Percentiles rank a stretch among this genome's conserved stretches.
phyloP scores from a whole-genome alignment of 2,888 invertebrate genomes.

The Cosmia trapezina region DNA sequence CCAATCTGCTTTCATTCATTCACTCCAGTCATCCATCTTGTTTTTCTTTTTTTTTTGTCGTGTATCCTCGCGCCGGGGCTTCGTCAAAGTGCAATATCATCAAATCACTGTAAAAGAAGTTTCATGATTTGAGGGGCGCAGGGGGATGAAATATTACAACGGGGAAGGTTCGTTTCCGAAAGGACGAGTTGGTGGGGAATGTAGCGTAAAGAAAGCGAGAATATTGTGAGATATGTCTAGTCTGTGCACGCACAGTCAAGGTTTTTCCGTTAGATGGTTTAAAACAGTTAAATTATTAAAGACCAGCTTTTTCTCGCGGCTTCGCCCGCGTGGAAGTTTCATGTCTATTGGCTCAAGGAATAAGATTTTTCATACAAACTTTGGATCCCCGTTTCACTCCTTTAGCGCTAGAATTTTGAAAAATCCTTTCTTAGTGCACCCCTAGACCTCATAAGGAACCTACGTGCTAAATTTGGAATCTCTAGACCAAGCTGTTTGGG shows the following conservation, averaged over 20 bases:
- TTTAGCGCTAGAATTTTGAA: no score
- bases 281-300: no score
- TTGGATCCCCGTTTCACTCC: no score
- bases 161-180: conserved; percentile 82
- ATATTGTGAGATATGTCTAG: conserved; percentile 42
- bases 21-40: conserved; percentile 82
- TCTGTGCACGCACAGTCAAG: not conserved
- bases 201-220: conserved; percentile 60
- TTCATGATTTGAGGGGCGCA: conserved; percentile 84
- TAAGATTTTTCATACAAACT: no score
- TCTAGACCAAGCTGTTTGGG: no score
- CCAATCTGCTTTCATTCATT: conserved; percentile 66
- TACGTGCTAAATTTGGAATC: no score
- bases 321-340: no score
- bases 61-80: conserved; percentile 73
- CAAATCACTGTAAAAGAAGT: conserved; percentile 90
- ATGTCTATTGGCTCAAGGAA: no score
- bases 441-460: no score
- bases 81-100: conserved; percentile 90
- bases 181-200: conserved; percentile 72
- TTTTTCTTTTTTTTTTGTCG: conserved; percentile 80
- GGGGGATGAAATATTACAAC: conserved; percentile 89
- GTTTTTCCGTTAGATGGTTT: not conserved
- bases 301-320: no score
- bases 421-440: no score